Base-by-base conservation (phyloP, 2,888 invertebrate genomes). In the Eremobia ochroleuca region DNA sequence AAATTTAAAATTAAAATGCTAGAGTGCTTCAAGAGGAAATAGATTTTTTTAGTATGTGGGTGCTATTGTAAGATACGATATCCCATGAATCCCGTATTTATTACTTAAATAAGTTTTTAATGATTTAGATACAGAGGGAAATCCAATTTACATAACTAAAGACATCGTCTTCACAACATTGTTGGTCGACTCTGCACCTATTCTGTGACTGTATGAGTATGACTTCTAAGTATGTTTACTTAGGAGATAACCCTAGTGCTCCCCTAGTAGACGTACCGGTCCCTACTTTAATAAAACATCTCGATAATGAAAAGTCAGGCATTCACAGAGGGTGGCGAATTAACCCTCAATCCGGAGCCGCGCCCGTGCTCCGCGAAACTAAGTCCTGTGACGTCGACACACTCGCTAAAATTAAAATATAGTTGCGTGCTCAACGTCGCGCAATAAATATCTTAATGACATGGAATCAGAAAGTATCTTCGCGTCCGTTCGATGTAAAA, bases 251-350 rank as follows among this genome's bases (percentile, higher is more conserved):
- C 97, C 96, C 96, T 97, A 93, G 85, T 83, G 76, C 81, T 91
- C 94, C 96, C 94, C 92, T 91, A 88, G 82, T 87, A 91, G 91
- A 90, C 90, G 86, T 90, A 93, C 92, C 93, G 87, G 90, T 92
- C 95, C 96, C 96, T 95, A 87, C 95, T 95, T 96, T 96, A 96
- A 97, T 97, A 97, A 96, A 97, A 97, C 97, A 97, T 97, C 97
- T 96, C 96, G 97, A 97, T 96, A 97, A 97, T 97, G 97, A 97
- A 97, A 97, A 97, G 97, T 97, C 97, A 96, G 97, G 92, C 95
- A 94, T 96, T 96, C 95, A 94, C 92, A 92, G 96, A 95, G 97
- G 97, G 96, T 96, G 94, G 94, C 92, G 94, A 93, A 94, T 94
- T 93, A 93, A 94, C 96, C 96, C 95, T 94, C 95, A 85, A 87